Evolutionary conservation across 2,113 vertebrate species (phyloP).

Genomic region (Thamnophis sirtalis): DNA sequence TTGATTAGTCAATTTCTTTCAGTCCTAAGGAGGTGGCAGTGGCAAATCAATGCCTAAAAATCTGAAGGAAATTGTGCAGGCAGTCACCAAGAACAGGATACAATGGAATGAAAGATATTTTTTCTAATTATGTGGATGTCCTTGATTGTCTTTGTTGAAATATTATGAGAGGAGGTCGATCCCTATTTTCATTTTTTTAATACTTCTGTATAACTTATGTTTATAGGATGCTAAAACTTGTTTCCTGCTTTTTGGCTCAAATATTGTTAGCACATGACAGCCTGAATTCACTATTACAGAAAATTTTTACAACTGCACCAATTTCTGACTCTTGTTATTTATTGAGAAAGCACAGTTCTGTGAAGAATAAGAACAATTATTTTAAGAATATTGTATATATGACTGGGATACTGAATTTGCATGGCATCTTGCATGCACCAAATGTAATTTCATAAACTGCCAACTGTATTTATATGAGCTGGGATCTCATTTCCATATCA

Average conservation of each 20-base stretch:
- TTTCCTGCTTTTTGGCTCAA: background rate
- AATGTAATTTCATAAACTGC: background rate
- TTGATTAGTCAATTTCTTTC: too few species aligned
- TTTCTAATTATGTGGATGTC: background rate
- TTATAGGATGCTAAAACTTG: background rate
- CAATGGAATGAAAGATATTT: too few species aligned
- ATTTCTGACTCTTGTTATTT: background rate
- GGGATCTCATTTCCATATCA: background rate
- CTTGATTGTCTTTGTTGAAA: background rate
- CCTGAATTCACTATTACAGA: background rate
- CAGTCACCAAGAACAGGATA: too few species aligned
- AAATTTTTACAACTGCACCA: background rate
- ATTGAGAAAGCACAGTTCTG: background rate
- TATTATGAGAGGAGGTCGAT: background rate
- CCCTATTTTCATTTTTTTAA: background rate
- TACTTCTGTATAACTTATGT: background rate
- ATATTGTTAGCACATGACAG: background rate
- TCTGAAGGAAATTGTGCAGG: too few species aligned
- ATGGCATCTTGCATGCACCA: background rate
- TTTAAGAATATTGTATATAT: background rate
- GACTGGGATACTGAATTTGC: background rate
- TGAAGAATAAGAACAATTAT: background rate
- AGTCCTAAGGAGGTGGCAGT: too few species aligned
- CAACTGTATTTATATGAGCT: background rate
- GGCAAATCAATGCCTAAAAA: too few species aligned